phyloP scores from a whole-genome alignment of 2,797 vertebrate genomes.

The Hypotaenidia philippensis region DNA sequence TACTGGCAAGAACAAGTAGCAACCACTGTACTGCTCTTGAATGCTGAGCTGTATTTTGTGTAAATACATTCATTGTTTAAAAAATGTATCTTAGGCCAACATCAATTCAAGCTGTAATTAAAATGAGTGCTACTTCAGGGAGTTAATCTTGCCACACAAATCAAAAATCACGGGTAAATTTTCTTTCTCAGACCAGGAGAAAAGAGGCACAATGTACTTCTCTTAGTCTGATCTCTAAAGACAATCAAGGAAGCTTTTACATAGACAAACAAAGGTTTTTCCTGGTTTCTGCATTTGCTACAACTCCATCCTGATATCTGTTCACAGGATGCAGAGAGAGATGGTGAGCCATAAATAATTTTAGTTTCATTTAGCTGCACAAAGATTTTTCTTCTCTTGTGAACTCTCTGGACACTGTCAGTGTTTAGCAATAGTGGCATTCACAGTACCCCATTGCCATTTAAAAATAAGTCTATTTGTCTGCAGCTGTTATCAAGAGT shows the following conservation, averaged over 20 bases:
- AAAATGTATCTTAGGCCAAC: background rate
- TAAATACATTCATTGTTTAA: background rate
- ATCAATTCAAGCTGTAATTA: background rate
- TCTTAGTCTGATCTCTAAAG: background rate
- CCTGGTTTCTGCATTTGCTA: background rate
- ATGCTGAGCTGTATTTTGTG: background rate
- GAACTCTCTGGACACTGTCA: background rate
- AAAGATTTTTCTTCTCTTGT: background rate
- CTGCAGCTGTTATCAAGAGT: background rate
- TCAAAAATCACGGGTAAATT: background rate
- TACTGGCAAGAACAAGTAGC: background rate
- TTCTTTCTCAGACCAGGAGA: background rate
- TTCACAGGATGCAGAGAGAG: background rate
- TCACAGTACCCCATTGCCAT: background rate
- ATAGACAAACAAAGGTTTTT: background rate
- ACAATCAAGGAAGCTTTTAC: background rate
- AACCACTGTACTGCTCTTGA: background rate
- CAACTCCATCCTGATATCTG: background rate
- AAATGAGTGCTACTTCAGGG: background rate
- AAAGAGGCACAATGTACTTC: rapidly evolving
- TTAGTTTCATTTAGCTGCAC: background rate
- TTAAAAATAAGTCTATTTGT: background rate
- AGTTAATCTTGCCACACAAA: background rate
- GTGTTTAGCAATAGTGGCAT: background rate
- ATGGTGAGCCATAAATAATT: background rate